Evolutionary conservation across 2,113 vertebrate genomes (phyloP).

Genomic region (Rhinopithecus roxellana): DNA sequence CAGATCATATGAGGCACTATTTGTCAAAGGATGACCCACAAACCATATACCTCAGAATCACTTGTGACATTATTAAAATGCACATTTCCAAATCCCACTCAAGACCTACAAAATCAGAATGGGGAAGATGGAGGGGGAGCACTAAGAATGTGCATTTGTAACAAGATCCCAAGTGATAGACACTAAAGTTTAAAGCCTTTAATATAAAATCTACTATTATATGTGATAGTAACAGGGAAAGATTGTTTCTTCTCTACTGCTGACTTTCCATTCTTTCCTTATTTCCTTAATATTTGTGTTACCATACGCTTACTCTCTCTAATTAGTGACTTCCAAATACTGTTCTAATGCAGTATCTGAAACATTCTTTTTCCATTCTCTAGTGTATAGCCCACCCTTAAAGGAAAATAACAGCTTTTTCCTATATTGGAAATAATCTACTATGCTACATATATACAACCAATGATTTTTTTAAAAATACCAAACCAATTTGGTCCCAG

Average conservation of each 20-base stretch:
- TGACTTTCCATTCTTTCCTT: neutral
- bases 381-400: neutral
- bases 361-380: conserved; percentile 25
- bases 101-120: neutral
- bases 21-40: neutral
- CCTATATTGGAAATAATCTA: conserved; percentile 42
- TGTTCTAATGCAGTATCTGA: conserved; percentile 9
- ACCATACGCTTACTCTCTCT: neutral
- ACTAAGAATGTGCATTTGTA: neutral
- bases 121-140: neutral
- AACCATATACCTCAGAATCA: neutral
- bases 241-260: neutral
- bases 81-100: neutral
- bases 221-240: neutral
- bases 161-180: neutral
- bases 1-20: neutral
- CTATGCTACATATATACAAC: neutral
- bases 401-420: conserved; percentile 36
- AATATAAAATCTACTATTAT: neutral
- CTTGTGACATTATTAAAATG: neutral
- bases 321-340: neutral
- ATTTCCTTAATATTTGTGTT: conserved; percentile 14
- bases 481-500: conserved; percentile 1
- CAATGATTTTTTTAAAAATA: conserved; percentile 44
- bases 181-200: neutral